Percentiles rank a stretch among this genome's conserved stretches.
These are phyloP conservation scores for Laticauda colubrina DNA, from an alignment of 2,113 vertebrate genomes.

Conservation along the genomic window DNA sequence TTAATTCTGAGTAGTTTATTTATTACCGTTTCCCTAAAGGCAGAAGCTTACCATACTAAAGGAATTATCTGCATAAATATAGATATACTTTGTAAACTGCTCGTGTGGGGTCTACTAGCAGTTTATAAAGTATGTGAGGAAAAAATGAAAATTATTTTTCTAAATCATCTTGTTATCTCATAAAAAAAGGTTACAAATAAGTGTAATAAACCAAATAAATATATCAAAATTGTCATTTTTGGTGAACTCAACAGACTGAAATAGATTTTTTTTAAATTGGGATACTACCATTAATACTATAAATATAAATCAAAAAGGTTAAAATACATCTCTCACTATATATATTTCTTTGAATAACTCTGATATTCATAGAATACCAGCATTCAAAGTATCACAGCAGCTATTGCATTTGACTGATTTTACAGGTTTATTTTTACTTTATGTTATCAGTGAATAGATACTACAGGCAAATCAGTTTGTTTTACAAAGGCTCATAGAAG, in stretches of 20 bases:
- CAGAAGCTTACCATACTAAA: neutral
- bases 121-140: neutral
- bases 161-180: neutral
- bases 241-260: neutral
- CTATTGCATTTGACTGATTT: neutral
- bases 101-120: neutral
- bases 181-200: neutral
- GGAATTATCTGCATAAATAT: neutral
- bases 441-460: slow-evolving; percentile 2
- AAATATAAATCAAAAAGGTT: neutral
- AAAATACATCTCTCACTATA: neutral
- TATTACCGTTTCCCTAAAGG: neutral
- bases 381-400: neutral
- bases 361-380: too few species aligned
- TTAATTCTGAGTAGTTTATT: neutral
- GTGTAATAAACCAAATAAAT: neutral
- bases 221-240: neutral
- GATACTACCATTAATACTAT: neutral
- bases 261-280: neutral
- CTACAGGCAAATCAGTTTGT: neutral
- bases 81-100: neutral
- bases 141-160: neutral
- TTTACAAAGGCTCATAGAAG: neutral
- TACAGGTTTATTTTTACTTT: slow-evolving; percentile 26
- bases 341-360: neutral